Evolutionary conservation across 2,888 invertebrate species (phyloP), one percentile per base, ranked within the genome.

Genomic region (Idaea straminata): DNA sequence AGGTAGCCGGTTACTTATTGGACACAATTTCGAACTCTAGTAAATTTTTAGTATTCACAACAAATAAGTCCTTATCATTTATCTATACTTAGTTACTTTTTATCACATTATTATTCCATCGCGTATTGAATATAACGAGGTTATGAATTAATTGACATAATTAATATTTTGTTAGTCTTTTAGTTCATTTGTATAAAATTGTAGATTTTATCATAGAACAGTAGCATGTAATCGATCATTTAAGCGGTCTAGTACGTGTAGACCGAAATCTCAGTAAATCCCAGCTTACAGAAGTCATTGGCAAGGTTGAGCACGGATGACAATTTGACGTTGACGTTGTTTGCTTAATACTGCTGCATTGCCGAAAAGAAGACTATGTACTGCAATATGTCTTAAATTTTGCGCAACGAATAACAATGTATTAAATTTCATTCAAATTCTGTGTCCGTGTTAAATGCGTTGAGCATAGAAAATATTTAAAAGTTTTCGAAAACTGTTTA

Each of bases 341-440:
- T 61, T 36, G n/a, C 36, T 61, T 34, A 65, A 47, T 64, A 64
- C 62, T 62, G 57, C 57, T 62, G 47, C 47, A 47, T 13, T 47
- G 47, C 47, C 47, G 47, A 47, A 6, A 36, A 36, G 36, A 36
- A 36, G 10, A 47, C 13, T 47, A 25, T 25, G 25, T 25, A 4
- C 47, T 47, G 6, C 10, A 47, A 47, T 13, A 47, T 7, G 7
- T 4, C 13, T 13, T 47, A 47, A 13, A 47, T 47, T 47, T 47
- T 47, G 47, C 47, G 47, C 47, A 47, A 47, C 13, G 47, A 13
- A 4, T 5, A 47, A 47, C 10, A 47, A 13, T 47, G 36, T 36
- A 36, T 7, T 36, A 47, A 47, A 47, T 47, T 47, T 3, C 13
- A 47, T 47, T 47, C 47, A 10, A 47, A 47, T 47, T 47, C 47